Conservation (phyloP, 2,888 invertebrate genomes). For the Neoaliturus tenellus region DNA sequence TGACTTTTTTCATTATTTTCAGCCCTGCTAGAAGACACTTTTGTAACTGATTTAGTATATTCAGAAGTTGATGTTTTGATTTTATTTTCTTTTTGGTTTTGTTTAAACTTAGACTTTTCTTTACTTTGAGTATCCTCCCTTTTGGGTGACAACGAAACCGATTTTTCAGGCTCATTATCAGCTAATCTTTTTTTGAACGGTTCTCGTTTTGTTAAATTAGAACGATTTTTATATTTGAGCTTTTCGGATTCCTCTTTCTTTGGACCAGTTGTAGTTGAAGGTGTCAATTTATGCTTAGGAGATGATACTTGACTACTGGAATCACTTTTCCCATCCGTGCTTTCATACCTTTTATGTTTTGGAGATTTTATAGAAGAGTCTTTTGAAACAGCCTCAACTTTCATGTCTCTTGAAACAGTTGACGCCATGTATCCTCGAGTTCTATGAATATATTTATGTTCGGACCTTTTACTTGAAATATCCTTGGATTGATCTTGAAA, state of each 20-base stretch:
- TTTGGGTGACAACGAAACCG: background rate
- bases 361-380: conserved; percentile 16
- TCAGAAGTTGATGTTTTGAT: background rate
- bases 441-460: conserved; percentile 30
- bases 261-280: background rate
- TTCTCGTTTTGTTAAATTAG: background rate
- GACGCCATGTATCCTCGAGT: conserved; percentile 77
- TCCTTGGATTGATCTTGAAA: background rate
- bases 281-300: background rate
- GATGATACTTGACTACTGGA: conserved; percentile 4
- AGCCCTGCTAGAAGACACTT: background rate
- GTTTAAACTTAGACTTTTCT: background rate
- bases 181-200: conserved; percentile 18
- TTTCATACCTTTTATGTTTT: conserved; percentile 32
- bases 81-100: conserved; percentile 38
- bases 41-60: background rate
- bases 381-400: conserved; percentile 71
- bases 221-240: background rate
- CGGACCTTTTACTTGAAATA: background rate
- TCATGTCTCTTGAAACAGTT: conserved; percentile 76
- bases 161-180: background rate
- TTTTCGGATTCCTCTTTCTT: background rate
- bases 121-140: background rate
- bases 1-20: conserved; percentile 23
- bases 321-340: conserved; percentile 60